Conservation (phyloP, 2,797 vertebrate species). For the Amphiprion clarkii region DNA sequence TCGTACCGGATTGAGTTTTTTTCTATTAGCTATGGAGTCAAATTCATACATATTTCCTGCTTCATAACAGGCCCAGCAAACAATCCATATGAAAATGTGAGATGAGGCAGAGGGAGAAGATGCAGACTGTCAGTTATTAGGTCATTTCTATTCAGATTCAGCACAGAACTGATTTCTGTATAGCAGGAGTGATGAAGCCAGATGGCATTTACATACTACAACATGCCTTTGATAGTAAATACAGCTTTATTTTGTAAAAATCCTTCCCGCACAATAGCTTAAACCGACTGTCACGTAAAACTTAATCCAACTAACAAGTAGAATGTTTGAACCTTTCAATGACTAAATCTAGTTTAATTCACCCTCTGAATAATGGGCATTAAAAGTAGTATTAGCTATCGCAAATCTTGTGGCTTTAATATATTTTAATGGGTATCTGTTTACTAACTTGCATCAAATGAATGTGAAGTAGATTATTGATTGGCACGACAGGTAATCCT, state of each 20-base stretch:
- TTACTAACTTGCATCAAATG: neutral
- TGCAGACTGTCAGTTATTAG: conserved; percentile 48
- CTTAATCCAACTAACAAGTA: neutral
- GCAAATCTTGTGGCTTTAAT: neutral
- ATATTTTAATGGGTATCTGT: neutral
- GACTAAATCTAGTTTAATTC: neutral
- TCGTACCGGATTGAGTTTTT: conserved; percentile 30
- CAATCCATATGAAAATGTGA: conserved; percentile 51
- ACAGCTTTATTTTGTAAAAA: conserved; percentile 17
- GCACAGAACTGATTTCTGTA: conserved; percentile 29
- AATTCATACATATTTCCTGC: conserved; percentile 62
- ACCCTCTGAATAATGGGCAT: neutral
- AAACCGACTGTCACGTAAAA: neutral
- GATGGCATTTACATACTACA: conserved; percentile 14
- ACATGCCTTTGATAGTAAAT: conserved; percentile 31
- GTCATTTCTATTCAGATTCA: conserved; percentile 49
- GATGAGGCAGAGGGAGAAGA: conserved; percentile 30
- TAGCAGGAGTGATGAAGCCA: conserved; percentile 23
- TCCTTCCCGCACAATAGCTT: conserved; percentile 4
- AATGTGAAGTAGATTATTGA: neutral
- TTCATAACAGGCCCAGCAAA: conserved; percentile 45
- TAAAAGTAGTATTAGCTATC: neutral
- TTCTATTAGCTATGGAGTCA: conserved; percentile 59
- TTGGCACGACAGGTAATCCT: neutral
- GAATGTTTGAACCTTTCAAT: neutral